A percentile compares a stretch with the other conserved stretches of the same genome.
phyloP scores from a whole-genome alignment of 2,888 invertebrate genomes.

The Germaria angustata region DNA sequence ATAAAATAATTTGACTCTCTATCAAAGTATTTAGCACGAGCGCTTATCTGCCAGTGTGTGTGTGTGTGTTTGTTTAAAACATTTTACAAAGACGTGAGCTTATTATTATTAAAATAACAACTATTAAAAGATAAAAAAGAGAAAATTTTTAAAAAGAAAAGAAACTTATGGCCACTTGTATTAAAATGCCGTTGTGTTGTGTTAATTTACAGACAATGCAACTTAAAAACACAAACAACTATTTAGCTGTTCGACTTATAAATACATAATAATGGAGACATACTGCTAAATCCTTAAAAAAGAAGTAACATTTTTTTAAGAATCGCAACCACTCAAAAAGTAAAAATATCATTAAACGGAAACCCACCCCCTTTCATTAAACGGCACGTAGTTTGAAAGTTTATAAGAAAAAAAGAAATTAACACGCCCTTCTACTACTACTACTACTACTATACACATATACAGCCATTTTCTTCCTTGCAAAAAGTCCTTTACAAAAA shows the following conservation, averaged over 20 bases:
- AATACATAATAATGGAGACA: constrained; percentile 34
- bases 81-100: constrained; percentile 15
- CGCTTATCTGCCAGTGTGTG: too few relatives aligned
- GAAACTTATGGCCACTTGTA: constrained; percentile 42
- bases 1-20: constrained; percentile 46
- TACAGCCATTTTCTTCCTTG: background rate
- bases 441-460: background rate
- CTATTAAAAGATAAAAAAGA: constrained; percentile 6
- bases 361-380: constrained; percentile 11
- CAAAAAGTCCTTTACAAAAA: background rate
- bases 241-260: constrained; percentile 24
- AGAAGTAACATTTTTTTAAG: background rate
- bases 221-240: constrained; percentile 29
- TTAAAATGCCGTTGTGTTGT: constrained; percentile 41
- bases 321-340: background rate
- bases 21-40: background rate
- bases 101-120: constrained; percentile 20
- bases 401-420: background rate
- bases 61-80: background rate
- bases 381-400: constrained; percentile 22
- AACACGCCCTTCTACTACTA: background rate
- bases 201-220: constrained; percentile 40
- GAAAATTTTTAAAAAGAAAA: background rate
- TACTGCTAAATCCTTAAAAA: background rate
- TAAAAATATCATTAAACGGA: background rate